Percentiles rank a stretch among this genome's conserved stretches.
Evolutionary conservation across 1,140 invertebrate genomes (phyloP).

Genomic region (Bicyclus anynana): DNA sequence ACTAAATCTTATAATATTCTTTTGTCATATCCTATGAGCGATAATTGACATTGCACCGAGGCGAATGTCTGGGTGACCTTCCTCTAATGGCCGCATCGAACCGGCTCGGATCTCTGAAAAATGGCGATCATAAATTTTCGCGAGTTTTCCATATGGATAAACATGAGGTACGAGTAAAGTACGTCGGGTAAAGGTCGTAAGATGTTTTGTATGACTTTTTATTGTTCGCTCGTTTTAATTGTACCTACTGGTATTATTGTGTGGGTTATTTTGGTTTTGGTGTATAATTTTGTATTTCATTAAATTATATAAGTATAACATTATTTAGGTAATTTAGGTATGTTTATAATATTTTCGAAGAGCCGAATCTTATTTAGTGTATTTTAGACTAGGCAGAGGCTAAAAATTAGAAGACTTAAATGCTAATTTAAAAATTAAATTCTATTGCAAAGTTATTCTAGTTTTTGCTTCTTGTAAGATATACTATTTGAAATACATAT

Average conservation of each 20-base stretch:
- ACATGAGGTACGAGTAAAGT: background rate
- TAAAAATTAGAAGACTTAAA: too few relatives aligned
- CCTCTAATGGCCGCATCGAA: slow-evolving; percentile 2
- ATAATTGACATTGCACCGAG: slow-evolving; percentile 51
- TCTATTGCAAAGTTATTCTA: too few relatives aligned
- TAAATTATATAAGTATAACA: background rate
- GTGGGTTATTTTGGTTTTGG: background rate
- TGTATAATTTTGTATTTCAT: background rate
- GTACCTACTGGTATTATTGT: background rate
- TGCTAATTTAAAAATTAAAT: too few relatives aligned
- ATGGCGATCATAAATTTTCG: slow-evolving; percentile 11
- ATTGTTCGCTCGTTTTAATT: slow-evolving; percentile 10
- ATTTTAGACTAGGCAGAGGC: too few relatives aligned
- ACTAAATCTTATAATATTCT: background rate
- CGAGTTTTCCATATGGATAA: slow-evolving; percentile 12
- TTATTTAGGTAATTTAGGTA: too few relatives aligned
- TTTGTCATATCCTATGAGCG: slow-evolving; percentile 36
- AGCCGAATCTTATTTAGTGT: too few relatives aligned
- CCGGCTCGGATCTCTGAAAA: slow-evolving; percentile 8
- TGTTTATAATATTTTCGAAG: too few relatives aligned
- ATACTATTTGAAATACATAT: too few relatives aligned
- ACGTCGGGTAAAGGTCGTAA: slow-evolving; percentile 15
- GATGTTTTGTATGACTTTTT: slow-evolving; percentile 6
- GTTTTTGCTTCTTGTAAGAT: too few relatives aligned
- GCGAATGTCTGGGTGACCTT: slow-evolving; percentile 46